phyloP scores from a whole-genome alignment of 2,888 invertebrate genomes.

The Geophilus truncorum region DNA sequence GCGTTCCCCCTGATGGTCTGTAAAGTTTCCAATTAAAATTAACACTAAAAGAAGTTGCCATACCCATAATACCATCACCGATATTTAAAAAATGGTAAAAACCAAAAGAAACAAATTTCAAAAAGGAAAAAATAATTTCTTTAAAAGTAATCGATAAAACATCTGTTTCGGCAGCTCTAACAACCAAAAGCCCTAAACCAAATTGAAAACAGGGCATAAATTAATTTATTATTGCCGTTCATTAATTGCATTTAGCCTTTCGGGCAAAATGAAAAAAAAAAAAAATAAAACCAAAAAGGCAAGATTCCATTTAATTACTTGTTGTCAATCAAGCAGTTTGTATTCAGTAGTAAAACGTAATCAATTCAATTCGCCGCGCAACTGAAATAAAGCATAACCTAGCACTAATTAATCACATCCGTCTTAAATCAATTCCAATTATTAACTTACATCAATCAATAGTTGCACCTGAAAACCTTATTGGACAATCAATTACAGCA shows the following conservation, averaged over 20 bases:
- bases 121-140: not conserved
- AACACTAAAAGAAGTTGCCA: not conserved
- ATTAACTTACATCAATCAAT: not conserved
- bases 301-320: not conserved
- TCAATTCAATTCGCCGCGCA: not conserved
- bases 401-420: not conserved
- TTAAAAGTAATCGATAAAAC: not conserved
- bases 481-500: not conserved
- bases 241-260: not conserved
- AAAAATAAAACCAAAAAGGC: not conserved
- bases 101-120: not conserved
- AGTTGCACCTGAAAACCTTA: not conserved
- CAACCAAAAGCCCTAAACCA: too few relatives aligned
- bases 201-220: not conserved
- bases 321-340: not conserved
- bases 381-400: not conserved
- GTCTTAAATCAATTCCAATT: not conserved
- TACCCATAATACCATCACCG: too few relatives aligned
- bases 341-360: not conserved
- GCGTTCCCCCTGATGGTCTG: slow-evolving; percentile 8
- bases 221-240: not conserved
- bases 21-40: slow-evolving; percentile 14
- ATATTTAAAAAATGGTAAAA: not conserved
- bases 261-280: not conserved
- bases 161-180: not conserved